Percentiles rank a stretch among this genome's conserved stretches.
These are phyloP conservation scores for Peromyscus aztecus DNA, from an alignment of 2,797 vertebrate genomes.

Conservation along the genomic window DNA sequence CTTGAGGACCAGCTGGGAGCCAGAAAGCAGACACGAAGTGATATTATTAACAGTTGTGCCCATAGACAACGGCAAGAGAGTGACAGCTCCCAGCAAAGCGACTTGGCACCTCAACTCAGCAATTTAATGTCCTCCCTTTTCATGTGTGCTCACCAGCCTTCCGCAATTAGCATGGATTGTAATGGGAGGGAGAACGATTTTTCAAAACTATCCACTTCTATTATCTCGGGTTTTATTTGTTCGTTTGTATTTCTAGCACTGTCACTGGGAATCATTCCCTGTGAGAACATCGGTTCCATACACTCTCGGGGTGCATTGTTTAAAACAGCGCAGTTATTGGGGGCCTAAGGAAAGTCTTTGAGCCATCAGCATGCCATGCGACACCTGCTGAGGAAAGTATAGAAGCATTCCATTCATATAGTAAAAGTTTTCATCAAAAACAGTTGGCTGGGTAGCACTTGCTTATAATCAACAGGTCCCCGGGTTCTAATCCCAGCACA, in stretches of 20 bases:
- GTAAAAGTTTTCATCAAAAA: neutral
- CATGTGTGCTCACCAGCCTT: neutral
- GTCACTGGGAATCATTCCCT: neutral
- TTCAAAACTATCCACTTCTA: neutral
- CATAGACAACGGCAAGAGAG: neutral
- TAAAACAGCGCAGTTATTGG: rapidly evolving
- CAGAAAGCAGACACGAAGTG: neutral
- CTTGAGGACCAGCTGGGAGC: neutral
- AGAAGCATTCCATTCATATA: neutral
- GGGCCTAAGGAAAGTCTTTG: neutral
- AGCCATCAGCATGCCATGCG: neutral
- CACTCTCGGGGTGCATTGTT: too few species aligned
- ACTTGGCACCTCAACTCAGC: neutral
- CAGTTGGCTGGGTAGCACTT: neutral
- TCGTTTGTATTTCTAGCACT: neutral
- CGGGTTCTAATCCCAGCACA: neutral
- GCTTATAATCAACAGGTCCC: too few species aligned
- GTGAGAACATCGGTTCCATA: neutral
- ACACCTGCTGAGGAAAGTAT: neutral
- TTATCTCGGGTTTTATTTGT: neutral
- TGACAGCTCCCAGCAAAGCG: neutral
- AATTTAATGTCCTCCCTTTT: neutral
- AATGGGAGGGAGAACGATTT: neutral
- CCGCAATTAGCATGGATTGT: neutral
- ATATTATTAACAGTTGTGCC: neutral